Evolutionary conservation across 2,888 invertebrate genomes (phyloP), one percentile per base, ranked within the genome.

Genomic region (Norana najaformis): DNA sequence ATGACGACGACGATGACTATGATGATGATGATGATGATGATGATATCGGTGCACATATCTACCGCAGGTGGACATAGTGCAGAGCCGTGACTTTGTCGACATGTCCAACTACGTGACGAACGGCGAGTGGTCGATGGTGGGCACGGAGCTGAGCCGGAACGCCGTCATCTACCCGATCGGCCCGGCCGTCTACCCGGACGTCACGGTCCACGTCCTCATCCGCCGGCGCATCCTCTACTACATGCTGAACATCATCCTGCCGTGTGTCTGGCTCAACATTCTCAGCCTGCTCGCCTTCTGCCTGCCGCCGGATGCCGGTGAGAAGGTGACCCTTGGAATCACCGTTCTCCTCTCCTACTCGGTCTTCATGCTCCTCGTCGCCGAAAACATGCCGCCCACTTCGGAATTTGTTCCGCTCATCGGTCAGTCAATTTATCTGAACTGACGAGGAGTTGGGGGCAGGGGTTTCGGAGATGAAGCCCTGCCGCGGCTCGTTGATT

Each of bases 331-430:
- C 0, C 93, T 95, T 37, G 95, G 95, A 83, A 95, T 95, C 91
- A 95, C 95, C 0, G 95, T 95, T 3, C 93, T 95, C 11, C 92
- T 95, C 90, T 95, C 95, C 8, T 95, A 95, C 93, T 95, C 95
- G 41, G 95, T 95, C 91, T 94, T 95, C 91, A 95, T 95, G 95
- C 92, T 95, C 90, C 94, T 95, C 92, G 95, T 95, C 16, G 95
- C 95, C 1, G 95, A 95, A 92, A 95, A 95, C 90, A 95, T 95
- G 95, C 95, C 95, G 1, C 95, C 95, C 5, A 95, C 95, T 0
- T 95, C 95, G 11, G 95, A 95, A 89, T 95, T 95, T 92, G 95
- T 95, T 85, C 95, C 95, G 18, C 93, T 95, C 1, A 95, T 95
- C 90, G 95, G 95, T 95, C 34, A 91, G 92, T 91, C 20, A 16